Evolutionary conservation across 2,113 vertebrate genomes (phyloP).

Genomic region (Planiliza haematocheilus): DNA sequence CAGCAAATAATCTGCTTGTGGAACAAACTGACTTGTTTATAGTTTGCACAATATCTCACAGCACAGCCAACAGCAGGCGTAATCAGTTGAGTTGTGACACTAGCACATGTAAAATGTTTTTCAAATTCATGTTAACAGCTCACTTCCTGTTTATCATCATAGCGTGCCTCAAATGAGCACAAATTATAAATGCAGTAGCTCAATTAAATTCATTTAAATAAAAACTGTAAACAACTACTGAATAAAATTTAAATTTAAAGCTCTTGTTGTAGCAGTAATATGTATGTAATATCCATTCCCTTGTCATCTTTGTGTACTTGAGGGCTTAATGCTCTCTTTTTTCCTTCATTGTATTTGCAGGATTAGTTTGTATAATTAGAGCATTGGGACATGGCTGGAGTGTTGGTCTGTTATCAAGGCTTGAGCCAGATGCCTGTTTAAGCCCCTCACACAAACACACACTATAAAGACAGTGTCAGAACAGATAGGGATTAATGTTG

Average conservation of each 20-base stretch:
- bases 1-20: neutral
- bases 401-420: constrained; percentile 61
- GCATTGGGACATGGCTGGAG: constrained; percentile 53
- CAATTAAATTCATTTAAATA: too few species aligned
- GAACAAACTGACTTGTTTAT: neutral
- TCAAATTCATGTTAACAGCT: neutral
- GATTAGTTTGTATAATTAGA: constrained; percentile 72
- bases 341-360: constrained; percentile 40
- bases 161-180: neutral
- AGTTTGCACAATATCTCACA: neutral
- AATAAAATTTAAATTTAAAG: neutral
- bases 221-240: neutral
- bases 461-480: neutral
- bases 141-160: neutral
- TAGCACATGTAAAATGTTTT: neutral
- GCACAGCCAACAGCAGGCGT: neutral
- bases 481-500: constrained; percentile 44
- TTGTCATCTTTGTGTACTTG: constrained; percentile 16
- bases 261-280: neutral
- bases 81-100: too few species aligned
- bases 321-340: constrained; percentile 10
- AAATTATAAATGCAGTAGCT: neutral
- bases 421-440: constrained; percentile 68
- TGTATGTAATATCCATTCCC: neutral
- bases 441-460: constrained; percentile 30